These are phyloP conservation scores for Oreochromis niloticus DNA, from an alignment of 2,113 vertebrate genomes.

Conservation along the genomic window DNA sequence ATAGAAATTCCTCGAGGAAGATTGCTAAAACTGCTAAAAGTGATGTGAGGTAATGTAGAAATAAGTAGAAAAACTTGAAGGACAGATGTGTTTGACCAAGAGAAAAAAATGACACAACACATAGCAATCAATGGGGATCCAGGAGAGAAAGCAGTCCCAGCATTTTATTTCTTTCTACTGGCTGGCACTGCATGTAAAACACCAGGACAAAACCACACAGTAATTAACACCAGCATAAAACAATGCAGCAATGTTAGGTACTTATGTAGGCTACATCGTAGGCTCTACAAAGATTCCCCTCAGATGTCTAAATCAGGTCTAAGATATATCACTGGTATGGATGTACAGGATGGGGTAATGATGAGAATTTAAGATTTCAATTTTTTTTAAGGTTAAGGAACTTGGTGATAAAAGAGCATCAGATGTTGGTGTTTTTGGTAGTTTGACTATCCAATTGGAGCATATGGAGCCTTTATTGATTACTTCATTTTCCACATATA, in stretches of 20 bases:
- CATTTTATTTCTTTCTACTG: neutral
- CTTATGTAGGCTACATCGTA: neutral
- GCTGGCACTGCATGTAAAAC: neutral
- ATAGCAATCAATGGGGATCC: neutral
- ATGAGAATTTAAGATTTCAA: neutral
- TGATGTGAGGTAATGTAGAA: neutral
- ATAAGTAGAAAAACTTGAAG: neutral
- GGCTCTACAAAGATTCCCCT: neutral
- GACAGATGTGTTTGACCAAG: neutral
- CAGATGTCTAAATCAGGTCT: too few relatives aligned
- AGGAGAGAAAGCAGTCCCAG: neutral
- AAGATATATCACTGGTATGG: too few relatives aligned
- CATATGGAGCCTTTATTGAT: neutral
- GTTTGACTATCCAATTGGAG: neutral
- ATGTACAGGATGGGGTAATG: too few relatives aligned
- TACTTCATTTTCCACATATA: neutral
- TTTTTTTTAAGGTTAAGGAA: neutral
- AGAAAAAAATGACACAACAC: neutral
- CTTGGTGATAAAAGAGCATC: neutral
- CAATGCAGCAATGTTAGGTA: neutral
- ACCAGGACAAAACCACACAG: neutral
- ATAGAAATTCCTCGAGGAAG: neutral
- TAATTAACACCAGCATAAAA: neutral
- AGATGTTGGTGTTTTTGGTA: neutral
- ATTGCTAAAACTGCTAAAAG: neutral